Conservation (phyloP, 2,113 vertebrate genomes). For the Chloropsis hardwickii region DNA sequence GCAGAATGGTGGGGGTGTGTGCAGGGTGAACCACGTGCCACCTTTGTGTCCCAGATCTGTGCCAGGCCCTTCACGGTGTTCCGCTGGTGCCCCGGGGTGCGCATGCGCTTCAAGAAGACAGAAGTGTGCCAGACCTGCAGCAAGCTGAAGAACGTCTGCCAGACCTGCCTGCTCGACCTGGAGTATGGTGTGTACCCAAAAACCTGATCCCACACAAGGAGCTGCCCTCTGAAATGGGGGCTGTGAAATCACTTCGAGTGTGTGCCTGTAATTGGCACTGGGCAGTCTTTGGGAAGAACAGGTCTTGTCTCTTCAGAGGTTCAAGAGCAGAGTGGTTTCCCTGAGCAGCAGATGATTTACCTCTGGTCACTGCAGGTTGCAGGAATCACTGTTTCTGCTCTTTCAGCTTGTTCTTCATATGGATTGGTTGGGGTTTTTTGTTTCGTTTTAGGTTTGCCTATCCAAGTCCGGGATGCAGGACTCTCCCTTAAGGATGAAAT, state of each 20-base stretch:
- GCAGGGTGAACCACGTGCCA: background rate
- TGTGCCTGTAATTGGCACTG: fast-evolving
- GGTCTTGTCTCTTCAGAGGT: background rate
- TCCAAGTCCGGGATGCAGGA: conserved; percentile 95
- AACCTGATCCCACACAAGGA: too few relatives aligned
- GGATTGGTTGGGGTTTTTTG: background rate
- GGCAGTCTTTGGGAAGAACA: background rate
- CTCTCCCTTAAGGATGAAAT: conserved; percentile 94
- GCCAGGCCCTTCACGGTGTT: conserved; percentile 97
- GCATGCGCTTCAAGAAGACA: conserved; percentile 99
- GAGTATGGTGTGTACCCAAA: conserved; percentile 85
- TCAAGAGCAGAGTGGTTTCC: background rate
- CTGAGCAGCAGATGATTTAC: background rate
- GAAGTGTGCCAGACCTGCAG: conserved; percentile 99
- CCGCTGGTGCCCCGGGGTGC: conserved; percentile 94
- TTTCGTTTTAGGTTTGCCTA: conserved; percentile 85
- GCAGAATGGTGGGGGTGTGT: background rate
- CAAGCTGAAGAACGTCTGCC: conserved; percentile 98
- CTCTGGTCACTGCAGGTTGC: background rate
- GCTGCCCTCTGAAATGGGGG: background rate
- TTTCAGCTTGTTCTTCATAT: background rate
- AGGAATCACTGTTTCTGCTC: background rate
- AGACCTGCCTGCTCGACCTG: conserved; percentile 95
- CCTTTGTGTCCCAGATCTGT: conserved; percentile 83
- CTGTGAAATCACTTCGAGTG: background rate